A percentile compares a stretch with the other conserved stretches of the same genome.
Evolutionary conservation across 2,888 invertebrate genomes (phyloP).

Genomic region (Copidosoma aretas): DNA sequence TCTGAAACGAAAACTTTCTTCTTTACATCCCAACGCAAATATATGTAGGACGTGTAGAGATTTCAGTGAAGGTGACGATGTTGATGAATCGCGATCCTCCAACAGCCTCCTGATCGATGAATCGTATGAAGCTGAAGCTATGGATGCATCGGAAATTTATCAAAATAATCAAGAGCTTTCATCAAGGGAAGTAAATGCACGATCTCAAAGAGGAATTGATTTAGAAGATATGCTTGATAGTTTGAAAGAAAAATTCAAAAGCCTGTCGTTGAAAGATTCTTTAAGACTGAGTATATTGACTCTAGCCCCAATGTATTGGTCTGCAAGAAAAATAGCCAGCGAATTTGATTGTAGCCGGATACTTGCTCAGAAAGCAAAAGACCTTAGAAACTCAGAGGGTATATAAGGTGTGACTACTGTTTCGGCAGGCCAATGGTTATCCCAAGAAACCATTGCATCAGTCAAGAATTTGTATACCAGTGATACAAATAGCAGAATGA

Average conservation of each 20-base stretch:
- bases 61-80: too few relatives aligned
- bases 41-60: too few relatives aligned
- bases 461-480: constrained; percentile 32
- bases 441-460: constrained; percentile 6
- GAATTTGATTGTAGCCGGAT: too few relatives aligned
- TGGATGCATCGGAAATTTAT: too few relatives aligned
- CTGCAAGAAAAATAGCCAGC: neutral
- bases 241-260: constrained; percentile 18
- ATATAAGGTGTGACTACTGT: neutral
- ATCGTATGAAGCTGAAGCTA: too few relatives aligned
- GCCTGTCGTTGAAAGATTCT: neutral
- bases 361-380: neutral
- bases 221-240: constrained; percentile 11
- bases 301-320: neutral
- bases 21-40: too few relatives aligned
- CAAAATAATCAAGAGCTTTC: too few relatives aligned
- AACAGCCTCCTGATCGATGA: too few relatives aligned
- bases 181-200: neutral
- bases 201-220: constrained; percentile 12
- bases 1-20: too few relatives aligned
- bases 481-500: constrained; percentile 29
- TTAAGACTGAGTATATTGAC: constrained; percentile 2
- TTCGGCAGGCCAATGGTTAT: constrained; percentile 7
- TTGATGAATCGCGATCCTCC: too few relatives aligned
- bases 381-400: neutral